Conservation (phyloP, 1,140 invertebrate species). For the Bombus picipes region DNA sequence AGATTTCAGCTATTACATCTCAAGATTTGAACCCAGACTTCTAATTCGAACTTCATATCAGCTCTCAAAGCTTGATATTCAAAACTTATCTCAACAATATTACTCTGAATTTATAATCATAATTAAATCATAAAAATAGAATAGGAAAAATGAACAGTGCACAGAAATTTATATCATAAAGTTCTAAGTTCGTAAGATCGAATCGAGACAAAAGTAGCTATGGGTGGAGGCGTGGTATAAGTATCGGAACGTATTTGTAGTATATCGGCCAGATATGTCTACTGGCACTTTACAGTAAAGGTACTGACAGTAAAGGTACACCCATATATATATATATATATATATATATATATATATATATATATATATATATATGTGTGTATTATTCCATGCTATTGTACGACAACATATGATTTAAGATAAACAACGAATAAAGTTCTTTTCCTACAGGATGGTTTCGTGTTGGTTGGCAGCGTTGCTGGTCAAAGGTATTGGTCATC, state of each 20-base stretch:
- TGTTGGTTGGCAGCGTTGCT: constrained; percentile 97
- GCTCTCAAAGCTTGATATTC: too few relatives aligned
- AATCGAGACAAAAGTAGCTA: not conserved
- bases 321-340: too few relatives aligned
- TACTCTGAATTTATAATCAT: not conserved
- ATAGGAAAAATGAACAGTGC: not conserved
- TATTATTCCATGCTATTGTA: too few relatives aligned
- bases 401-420: not conserved
- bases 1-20: too few relatives aligned
- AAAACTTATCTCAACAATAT: too few relatives aligned
- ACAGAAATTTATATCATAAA: not conserved
- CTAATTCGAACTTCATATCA: too few relatives aligned
- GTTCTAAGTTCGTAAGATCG: not conserved
- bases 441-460: constrained; percentile 92
- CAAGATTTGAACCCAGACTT: too few relatives aligned
- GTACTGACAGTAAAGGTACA: too few relatives aligned
- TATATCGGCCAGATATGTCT: not conserved
- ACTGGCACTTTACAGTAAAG: too few relatives aligned
- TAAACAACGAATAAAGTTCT: constrained; percentile 7
- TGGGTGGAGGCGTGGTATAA: not conserved
- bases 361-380: too few relatives aligned
- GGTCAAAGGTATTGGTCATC: constrained; percentile 99
- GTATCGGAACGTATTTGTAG: constrained; percentile 6
- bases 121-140: not conserved
- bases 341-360: too few relatives aligned